Percentiles rank a stretch among this genome's conserved stretches.
phyloP scores from a whole-genome alignment of 2,797 vertebrate species.

The Lutjanus campechanus region DNA sequence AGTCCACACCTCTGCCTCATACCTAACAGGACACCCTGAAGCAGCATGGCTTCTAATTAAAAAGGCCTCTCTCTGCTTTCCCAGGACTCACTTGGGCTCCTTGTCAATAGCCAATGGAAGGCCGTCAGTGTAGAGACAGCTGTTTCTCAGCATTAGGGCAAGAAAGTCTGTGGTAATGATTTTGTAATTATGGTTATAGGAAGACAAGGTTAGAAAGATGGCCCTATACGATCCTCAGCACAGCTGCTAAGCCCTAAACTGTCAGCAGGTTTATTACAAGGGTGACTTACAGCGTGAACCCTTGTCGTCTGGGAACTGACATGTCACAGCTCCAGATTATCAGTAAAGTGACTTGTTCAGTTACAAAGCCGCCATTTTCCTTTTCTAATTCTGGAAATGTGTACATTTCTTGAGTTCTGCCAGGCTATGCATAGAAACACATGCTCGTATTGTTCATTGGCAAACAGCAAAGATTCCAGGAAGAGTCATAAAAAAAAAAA shows the following conservation, averaged over 20 bases:
- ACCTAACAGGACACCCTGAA: slow-evolving; percentile 6
- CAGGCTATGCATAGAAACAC: slow-evolving; percentile 12
- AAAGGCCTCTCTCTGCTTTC: slow-evolving; percentile 55
- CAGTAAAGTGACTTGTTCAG: slow-evolving; percentile 28
- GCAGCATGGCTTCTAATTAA: slow-evolving; percentile 61
- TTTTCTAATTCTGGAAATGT: slow-evolving; percentile 26
- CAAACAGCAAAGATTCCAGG: slow-evolving; percentile 42
- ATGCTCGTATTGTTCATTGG: slow-evolving; percentile 19
- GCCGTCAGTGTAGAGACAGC: slow-evolving; percentile 70
- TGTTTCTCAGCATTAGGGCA: slow-evolving; percentile 74
- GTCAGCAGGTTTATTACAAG: slow-evolving; percentile 55
- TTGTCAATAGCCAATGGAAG: slow-evolving; percentile 48
- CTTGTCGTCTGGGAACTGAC: slow-evolving; percentile 47
- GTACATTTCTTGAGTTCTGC: background rate
- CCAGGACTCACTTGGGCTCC: slow-evolving; percentile 49
- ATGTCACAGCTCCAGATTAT: slow-evolving; percentile 35
- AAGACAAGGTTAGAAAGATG: slow-evolving; percentile 69
- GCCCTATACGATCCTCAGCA: slow-evolving; percentile 51
- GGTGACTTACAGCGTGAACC: slow-evolving; percentile 40
- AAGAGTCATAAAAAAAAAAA: slow-evolving; percentile 41
- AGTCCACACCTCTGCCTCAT: background rate
- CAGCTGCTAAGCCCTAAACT: slow-evolving; percentile 70
- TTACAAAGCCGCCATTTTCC: background rate
- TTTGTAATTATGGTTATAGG: slow-evolving; percentile 76
- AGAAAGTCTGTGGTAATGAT: slow-evolving; percentile 65